phyloP scores from a whole-genome alignment of 2,888 invertebrate genomes.

The Drosophila buzzatii region DNA sequence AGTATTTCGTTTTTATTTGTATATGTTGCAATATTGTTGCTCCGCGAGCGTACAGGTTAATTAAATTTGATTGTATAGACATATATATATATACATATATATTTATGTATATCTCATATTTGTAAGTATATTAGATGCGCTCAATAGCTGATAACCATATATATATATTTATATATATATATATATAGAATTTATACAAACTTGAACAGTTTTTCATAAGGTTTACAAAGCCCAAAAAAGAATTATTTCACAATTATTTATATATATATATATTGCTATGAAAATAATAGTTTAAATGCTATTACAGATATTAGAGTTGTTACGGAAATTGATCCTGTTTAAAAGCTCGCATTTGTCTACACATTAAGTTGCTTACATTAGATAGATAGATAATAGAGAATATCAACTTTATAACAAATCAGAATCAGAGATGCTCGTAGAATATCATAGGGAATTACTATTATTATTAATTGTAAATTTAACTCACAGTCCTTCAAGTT shows the following conservation, averaged over 20 bases:
- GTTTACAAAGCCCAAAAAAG: slow-evolving; percentile 27
- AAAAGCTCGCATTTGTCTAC: slow-evolving; percentile 46
- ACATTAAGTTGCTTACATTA: slow-evolving; percentile 27
- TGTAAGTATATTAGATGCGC: slow-evolving; percentile 22
- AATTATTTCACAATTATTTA: slow-evolving; percentile 14
- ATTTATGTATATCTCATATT: slow-evolving; percentile 5
- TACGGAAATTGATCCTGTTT: slow-evolving; percentile 40
- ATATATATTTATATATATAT: slow-evolving; percentile 16
- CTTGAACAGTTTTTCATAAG: slow-evolving; percentile 45
- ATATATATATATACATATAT: slow-evolving; percentile 14
- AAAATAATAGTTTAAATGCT: slow-evolving; percentile 54
- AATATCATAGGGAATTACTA: slow-evolving; percentile 51
- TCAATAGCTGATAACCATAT: slow-evolving; percentile 34
- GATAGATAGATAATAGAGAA: slow-evolving; percentile 16
- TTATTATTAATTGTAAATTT: slow-evolving; percentile 38
- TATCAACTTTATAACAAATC: slow-evolving; percentile 49
- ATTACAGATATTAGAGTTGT: slow-evolving; percentile 41
- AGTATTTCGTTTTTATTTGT: slow-evolving; percentile 34
- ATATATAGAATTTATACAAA: slow-evolving; percentile 38
- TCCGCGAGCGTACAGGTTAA: slow-evolving; percentile 30
- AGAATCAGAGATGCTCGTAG: slow-evolving; percentile 41
- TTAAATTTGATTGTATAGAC: slow-evolving; percentile 22
- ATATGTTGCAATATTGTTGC: slow-evolving; percentile 48
- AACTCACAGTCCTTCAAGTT: slow-evolving; percentile 66
- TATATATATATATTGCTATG: slow-evolving; percentile 25